Evolutionary conservation across 2,113 vertebrate genomes (phyloP), one percentile per base, ranked within the genome.

Genomic region (Labeo catla): DNA sequence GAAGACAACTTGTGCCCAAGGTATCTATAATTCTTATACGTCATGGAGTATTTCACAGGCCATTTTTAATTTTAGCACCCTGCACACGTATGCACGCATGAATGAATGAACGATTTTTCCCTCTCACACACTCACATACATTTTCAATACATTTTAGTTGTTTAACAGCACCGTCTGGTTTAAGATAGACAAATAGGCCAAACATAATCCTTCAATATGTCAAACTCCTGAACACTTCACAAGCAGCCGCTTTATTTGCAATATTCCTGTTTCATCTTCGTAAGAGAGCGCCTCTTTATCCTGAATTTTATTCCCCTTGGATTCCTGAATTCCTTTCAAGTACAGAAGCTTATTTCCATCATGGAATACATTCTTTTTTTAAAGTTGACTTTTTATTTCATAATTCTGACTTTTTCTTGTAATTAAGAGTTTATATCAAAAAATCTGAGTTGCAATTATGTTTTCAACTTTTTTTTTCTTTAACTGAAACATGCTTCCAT

Each of bases 11-110:
- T 81, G 43, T 81, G 43, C n/a, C 23, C 43, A 65, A 81, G 43
- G 59, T 66, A 49, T 45, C 9, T 77, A 63, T 45, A 50, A 84
- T 76, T 76, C 23, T 77, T 4, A 50, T 84, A 28, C 34, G 43
- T 77, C 72, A 74, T 65, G 54, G 36, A 11, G 16, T 70, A 54
- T 83, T 83, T 83, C 63, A 65, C 43, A 49, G 59, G 43, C 9
- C 59, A 65, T 85, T 85, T 84, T 77, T 77, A 52, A 85, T 66
- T 85, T 77, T 28, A 21, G 43, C 83, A 43, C 23, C 59, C 57
- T 52, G 57, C 43, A 50, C 43, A 77, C 7, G 16, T 52, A 49
- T 76, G 12, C 54, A 66, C 3, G 57, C 54, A 21, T 50, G 68
- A 74, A 57, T 61, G 21, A 72, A 84, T 43, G 54, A 50, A 74